Evolutionary conservation across 2,888 invertebrate genomes (phyloP), one percentile per base, ranked within the genome.

Genomic region (Lasioglossum villosulum): DNA sequence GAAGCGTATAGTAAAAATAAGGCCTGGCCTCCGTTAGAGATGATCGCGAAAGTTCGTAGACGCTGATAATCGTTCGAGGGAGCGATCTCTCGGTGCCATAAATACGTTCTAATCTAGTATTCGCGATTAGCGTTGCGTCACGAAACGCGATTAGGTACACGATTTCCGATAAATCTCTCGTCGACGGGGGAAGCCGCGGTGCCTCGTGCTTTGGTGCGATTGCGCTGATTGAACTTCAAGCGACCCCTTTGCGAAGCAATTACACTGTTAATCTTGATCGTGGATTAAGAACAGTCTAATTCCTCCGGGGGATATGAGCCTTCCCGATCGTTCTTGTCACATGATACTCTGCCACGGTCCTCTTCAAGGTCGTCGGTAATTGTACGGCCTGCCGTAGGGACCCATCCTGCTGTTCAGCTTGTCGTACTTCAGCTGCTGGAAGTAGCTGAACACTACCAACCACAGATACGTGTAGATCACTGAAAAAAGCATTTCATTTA

Each of bases 391-490:
- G 82, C 95, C 95, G 52, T 95, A 95, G 1, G 95, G 95, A 4
- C 93, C 95, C 27, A 95, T 93, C 87, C 92, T 93, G 68, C 90
- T 89, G 82, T 87, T 94, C 82, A 91, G 88, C 84, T 95, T 94
- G 75, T 94, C 94, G n/a, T 91, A 89, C 89, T 96, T 96, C 66
- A 97, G 96, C 89, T 97, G 96, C 90, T 97, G 96, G 95, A 97
- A 98, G 95, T 97, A 97, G 93, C 98, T 98, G 96, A 97, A 98
- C 76, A 98, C 97, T 77, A 98, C 98, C 91, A 97, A 96, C 98
- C 98, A 98, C 94, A 98, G 96, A 95, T 98, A 98, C 79, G 97
- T 73, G 76, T 89, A 89, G 6, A 90, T 16, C 27, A 82, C 90
- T 90, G 88, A 70, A 42, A 66, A 30, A 74, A 42, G 66, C 59